Conservation (phyloP, 2,888 invertebrate species). For the Smittia sp. region DNA sequence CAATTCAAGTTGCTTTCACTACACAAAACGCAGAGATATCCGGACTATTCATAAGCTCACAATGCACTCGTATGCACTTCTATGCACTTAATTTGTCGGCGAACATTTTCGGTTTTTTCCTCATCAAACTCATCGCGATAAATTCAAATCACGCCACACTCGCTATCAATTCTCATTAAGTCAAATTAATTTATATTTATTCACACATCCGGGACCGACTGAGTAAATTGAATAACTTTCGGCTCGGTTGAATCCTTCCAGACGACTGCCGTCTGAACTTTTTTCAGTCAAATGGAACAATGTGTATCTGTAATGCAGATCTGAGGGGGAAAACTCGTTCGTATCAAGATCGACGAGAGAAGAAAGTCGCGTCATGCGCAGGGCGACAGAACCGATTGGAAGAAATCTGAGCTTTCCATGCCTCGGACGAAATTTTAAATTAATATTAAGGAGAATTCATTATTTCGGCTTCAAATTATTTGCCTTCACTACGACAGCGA, state of each 20-base stretch:
- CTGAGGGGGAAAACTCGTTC: not conserved
- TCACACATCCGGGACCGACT: not conserved
- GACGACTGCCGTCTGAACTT: slow-evolving; percentile 28
- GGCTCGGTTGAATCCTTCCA: slow-evolving; percentile 31
- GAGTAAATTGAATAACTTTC: slow-evolving; percentile 35
- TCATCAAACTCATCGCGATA: not conserved
- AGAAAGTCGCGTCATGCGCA: not conserved
- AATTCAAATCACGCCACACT: not conserved
- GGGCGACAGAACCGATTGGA: slow-evolving; percentile 3
- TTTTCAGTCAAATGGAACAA: slow-evolving; percentile 7
- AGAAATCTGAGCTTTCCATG: not conserved
- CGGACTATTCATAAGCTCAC: too few relatives aligned
- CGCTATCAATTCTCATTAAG: not conserved
- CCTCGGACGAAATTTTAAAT: too few relatives aligned
- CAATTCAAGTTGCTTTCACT: too few relatives aligned
- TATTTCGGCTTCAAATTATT: too few relatives aligned
- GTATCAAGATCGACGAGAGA: slow-evolving; percentile 18
- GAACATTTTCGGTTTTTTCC: not conserved
- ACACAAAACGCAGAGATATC: too few relatives aligned
- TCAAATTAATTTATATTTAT: not conserved
- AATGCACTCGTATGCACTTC: too few relatives aligned
- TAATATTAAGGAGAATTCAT: too few relatives aligned
- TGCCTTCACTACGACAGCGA: too few relatives aligned
- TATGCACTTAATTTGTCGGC: too few relatives aligned
- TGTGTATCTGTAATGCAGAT: slow-evolving; percentile 27